These are phyloP conservation scores for Salarias fasciatus DNA, from an alignment of 2,797 vertebrate genomes.

Conservation along the genomic window DNA sequence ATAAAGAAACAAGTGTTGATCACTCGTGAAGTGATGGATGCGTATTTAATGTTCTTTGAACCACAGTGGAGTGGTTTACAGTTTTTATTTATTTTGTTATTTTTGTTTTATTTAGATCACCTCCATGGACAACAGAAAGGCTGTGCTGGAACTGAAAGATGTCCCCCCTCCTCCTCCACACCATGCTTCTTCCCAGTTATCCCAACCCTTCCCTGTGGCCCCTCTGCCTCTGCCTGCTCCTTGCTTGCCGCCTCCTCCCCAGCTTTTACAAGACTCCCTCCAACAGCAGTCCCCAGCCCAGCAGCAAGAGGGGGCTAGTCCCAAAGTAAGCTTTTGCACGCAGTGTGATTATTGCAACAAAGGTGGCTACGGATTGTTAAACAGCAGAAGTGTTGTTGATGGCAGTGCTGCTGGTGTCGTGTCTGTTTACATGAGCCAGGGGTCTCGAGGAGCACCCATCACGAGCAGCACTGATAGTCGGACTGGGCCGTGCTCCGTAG, in stretches of 20 bases:
- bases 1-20: too few species aligned
- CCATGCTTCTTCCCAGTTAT: conserved; percentile 76
- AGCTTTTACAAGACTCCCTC: conserved; percentile 70
- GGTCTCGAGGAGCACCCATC: conserved; percentile 45
- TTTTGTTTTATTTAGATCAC: conserved; percentile 80
- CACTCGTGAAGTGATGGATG: too few species aligned
- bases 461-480: conserved; percentile 40
- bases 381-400: conserved; percentile 70
- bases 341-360: conserved; percentile 80
- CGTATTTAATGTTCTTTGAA: too few species aligned
- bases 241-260: conserved; percentile 65
- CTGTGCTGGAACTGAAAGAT: conserved; percentile 91
- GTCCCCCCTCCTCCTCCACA: conserved; percentile 85
- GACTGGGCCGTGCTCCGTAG: conserved; percentile 44
- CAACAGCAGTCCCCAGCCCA: conserved; percentile 74
- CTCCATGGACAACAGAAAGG: conserved; percentile 92
- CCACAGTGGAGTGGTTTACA: too few species aligned
- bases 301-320: conserved; percentile 80
- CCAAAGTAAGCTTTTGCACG: conserved; percentile 95
- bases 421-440: conserved; percentile 63
- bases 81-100: too few species aligned
- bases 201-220: conserved; percentile 85
- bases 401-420: conserved; percentile 68
- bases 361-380: conserved; percentile 71
- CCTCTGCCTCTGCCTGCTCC: conserved; percentile 76